Evolutionary conservation across 2,888 invertebrate species (phyloP).

Genomic region (Drosophila eohydei): DNA sequence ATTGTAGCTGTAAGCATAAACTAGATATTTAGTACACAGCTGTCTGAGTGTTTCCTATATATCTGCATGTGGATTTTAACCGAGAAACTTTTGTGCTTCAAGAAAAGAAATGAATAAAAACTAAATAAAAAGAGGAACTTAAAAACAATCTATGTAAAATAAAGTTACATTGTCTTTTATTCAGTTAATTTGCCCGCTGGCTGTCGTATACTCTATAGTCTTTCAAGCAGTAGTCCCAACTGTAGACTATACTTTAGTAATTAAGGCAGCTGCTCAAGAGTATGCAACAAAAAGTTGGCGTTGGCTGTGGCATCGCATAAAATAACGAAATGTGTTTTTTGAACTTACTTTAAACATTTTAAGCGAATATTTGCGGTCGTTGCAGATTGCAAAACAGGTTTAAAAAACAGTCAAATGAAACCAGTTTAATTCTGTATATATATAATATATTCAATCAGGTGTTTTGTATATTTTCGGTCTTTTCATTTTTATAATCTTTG

Average conservation of each 20-base stretch:
- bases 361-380: background rate
- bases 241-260: background rate
- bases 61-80: constrained; percentile 61
- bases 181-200: background rate
- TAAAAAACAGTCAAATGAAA: background rate
- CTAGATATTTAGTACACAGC: constrained; percentile 27
- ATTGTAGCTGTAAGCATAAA: constrained; percentile 27
- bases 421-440: constrained; percentile 1
- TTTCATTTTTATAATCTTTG: constrained; percentile 61
- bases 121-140: constrained; percentile 43
- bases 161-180: background rate
- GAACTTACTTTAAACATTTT: background rate
- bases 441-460: constrained; percentile 27
- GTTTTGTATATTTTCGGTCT: constrained; percentile 67
- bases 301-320: background rate
- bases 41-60: constrained; percentile 56
- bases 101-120: constrained; percentile 43
- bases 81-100: constrained; percentile 66
- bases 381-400: background rate
- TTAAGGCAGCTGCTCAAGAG: background rate
- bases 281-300: constrained; percentile 9
- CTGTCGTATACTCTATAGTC: background rate
- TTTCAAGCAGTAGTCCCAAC: background rate
- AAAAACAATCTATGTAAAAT: constrained; percentile 40
- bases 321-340: background rate